Evolutionary conservation across 1,140 invertebrate species (phyloP).

Genomic region (Propsilocerus akamusi): DNA sequence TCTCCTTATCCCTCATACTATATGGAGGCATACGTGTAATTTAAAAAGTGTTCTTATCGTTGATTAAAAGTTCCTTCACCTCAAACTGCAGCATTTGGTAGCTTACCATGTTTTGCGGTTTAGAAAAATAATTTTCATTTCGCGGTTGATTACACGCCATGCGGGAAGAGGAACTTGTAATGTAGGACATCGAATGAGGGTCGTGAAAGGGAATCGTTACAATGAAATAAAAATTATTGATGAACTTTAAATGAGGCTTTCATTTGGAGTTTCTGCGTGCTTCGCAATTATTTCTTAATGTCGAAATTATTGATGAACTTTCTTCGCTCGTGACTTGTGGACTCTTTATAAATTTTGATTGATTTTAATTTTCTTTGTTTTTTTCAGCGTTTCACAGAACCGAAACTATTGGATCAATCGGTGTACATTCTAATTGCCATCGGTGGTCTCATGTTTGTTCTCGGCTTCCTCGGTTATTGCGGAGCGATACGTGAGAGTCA

Average conservation of each 20-base stretch:
- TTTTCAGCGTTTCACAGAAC: constrained; percentile 34
- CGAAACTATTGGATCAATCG: constrained; percentile 39
- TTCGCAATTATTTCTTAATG: too few relatives aligned
- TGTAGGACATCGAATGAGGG: neutral
- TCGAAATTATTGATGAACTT: too few relatives aligned
- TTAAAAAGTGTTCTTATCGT: too few relatives aligned
- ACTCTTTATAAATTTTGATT: too few relatives aligned
- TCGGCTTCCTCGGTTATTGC: constrained; percentile 73
- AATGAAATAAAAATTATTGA: neutral
- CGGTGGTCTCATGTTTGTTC: constrained; percentile 59
- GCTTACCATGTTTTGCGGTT: too few relatives aligned
- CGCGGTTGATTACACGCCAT: neutral
- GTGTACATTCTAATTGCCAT: constrained; percentile 58
- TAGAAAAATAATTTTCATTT: neutral
- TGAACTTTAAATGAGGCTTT: neutral
- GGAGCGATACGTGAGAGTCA: constrained; percentile 66
- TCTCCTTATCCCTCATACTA: too few relatives aligned
- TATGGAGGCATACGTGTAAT: too few relatives aligned
- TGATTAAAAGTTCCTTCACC: too few relatives aligned
- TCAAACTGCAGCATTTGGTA: too few relatives aligned
- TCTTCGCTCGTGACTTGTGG: too few relatives aligned
- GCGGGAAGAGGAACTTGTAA: too few relatives aligned
- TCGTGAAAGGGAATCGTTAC: neutral
- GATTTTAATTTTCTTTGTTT: constrained; percentile 11
- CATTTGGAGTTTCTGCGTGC: too few relatives aligned